phyloP scores from a whole-genome alignment of 2,797 vertebrate species.

The Falco biarmicus region DNA sequence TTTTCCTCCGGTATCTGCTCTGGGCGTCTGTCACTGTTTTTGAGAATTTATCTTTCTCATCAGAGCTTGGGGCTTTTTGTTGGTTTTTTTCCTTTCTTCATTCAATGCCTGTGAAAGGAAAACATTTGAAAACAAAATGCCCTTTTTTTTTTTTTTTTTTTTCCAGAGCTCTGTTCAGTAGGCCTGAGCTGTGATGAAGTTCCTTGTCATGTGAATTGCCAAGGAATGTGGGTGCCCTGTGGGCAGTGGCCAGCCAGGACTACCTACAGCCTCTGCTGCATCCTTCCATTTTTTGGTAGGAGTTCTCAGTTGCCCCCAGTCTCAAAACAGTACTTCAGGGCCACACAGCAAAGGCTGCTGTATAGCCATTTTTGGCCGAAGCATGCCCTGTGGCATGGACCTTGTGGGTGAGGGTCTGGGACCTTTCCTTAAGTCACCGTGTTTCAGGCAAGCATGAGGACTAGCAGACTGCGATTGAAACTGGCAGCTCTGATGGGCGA shows the following conservation, averaged over 20 bases:
- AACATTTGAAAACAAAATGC: conserved; percentile 10
- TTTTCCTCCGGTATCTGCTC: conserved; percentile 58
- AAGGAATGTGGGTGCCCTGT: fast-evolving
- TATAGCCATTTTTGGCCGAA: not conserved
- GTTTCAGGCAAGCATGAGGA: not conserved
- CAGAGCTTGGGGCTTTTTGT: conserved; percentile 17
- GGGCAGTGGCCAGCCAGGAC: not conserved
- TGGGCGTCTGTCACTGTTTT: conserved; percentile 51
- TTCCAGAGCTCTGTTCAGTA: not conserved
- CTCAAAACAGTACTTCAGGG: not conserved
- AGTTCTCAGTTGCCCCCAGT: not conserved
- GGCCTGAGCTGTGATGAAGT: not conserved
- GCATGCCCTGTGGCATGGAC: not conserved
- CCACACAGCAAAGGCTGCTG: not conserved
- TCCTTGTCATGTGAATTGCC: not conserved
- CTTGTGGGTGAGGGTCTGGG: not conserved
- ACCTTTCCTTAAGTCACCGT: not conserved
- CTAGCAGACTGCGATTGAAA: not conserved
- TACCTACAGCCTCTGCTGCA: not conserved
- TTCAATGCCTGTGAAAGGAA: conserved; percentile 16
- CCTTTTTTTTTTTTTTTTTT: not conserved
- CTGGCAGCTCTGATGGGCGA: not conserved
- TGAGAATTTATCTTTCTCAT: conserved; percentile 69
- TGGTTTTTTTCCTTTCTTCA: not conserved
- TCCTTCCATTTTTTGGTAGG: not conserved